phyloP scores from a whole-genome alignment of 2,888 invertebrate species.

The Temnothorax unifasciatus region DNA sequence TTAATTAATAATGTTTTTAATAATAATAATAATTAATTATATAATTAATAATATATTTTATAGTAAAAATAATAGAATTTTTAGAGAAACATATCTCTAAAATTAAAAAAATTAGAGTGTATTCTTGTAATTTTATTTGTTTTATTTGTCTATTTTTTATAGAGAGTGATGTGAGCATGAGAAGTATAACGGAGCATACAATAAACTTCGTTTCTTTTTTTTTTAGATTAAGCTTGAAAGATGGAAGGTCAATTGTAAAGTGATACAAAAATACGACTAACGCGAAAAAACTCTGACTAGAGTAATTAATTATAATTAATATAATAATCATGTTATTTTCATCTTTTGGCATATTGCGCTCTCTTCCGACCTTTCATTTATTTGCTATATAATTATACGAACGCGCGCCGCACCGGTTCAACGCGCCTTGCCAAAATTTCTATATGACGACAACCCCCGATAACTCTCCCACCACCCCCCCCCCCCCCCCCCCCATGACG shows the following conservation, averaged over 20 bases:
- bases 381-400: neutral
- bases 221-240: neutral
- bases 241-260: neutral
- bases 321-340: neutral
- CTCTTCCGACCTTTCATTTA: neutral
- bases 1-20: neutral
- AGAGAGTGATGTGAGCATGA: neutral
- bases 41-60: neutral
- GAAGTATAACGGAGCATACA: neutral
- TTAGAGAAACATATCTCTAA: neutral
- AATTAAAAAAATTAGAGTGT: neutral
- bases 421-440: slow-evolving; percentile 24
- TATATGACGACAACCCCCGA: slow-evolving; percentile 19
- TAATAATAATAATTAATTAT: neutral
- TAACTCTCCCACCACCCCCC: slow-evolving; percentile 22
- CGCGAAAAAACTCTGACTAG: neutral
- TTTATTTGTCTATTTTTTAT: neutral
- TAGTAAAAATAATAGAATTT: neutral
- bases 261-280: neutral
- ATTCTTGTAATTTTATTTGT: neutral
- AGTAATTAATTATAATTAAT: slow-evolving; percentile 13
- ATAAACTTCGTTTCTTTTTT: neutral
- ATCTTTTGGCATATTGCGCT: neutral
- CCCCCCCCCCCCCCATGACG: neutral
- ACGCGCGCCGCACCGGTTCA: neutral